Evolutionary conservation across 2,797 vertebrate genomes (phyloP).

Genomic region (Clamator glandarius): DNA sequence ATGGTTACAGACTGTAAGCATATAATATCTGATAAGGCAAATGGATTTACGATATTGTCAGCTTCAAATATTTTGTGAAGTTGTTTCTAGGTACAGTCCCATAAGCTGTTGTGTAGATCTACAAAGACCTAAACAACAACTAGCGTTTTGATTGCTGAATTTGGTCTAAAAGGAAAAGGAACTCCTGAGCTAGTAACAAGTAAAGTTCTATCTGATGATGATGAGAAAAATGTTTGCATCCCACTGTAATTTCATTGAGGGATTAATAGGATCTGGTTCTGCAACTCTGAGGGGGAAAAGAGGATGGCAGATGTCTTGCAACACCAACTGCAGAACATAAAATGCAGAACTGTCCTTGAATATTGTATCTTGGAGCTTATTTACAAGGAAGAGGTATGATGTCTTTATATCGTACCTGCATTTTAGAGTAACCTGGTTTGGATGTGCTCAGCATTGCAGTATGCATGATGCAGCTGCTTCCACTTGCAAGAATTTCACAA

Average conservation of each 20-base stretch:
- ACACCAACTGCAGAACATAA: background rate
- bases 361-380: background rate
- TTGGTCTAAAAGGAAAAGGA: background rate
- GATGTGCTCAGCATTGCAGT: background rate
- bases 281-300: background rate
- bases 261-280: background rate
- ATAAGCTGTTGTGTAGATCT: background rate
- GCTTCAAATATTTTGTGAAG: background rate
- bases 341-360: background rate
- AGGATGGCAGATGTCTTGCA: background rate
- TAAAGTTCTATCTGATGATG: background rate
- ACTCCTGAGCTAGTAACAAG: background rate
- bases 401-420: background rate
- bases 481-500: background rate
- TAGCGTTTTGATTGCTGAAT: background rate
- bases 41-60: background rate
- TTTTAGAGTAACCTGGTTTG: background rate
- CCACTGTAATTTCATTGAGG: background rate
- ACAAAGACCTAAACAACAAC: background rate
- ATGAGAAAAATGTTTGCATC: background rate
- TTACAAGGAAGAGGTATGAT: background rate
- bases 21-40: background rate
- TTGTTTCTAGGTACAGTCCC: background rate
- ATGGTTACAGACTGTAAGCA: constrained; percentile 41
- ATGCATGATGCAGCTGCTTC: background rate